These are phyloP conservation scores for Pongo pygmaeus DNA, from an alignment of 2,113 vertebrate species.

Conservation along the genomic window DNA sequence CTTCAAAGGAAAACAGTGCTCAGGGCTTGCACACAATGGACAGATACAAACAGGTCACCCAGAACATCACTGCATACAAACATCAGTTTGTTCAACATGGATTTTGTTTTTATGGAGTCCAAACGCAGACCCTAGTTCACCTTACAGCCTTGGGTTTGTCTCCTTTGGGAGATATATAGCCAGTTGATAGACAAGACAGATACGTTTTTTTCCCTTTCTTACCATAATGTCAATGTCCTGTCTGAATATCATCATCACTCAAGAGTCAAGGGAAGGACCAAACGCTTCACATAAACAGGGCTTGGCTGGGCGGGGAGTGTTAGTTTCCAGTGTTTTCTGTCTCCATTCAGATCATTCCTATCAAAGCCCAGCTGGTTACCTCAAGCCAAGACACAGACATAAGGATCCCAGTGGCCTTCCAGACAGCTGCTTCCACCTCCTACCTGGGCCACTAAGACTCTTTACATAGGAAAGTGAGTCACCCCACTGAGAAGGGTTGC, in stretches of 20 bases:
- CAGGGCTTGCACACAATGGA: conserved; percentile 59
- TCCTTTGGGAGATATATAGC: not conserved
- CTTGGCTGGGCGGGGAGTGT: conserved; percentile 82
- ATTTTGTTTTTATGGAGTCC: conserved; percentile 86
- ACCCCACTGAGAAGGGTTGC: conserved; percentile 31
- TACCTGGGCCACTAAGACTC: conserved; percentile 4
- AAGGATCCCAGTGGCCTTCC: not conserved
- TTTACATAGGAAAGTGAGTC: conserved; percentile 76
- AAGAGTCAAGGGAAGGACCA: conserved; percentile 70
- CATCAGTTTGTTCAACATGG: conserved; percentile 80
- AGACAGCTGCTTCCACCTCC: not conserved
- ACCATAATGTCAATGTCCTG: conserved; percentile 66
- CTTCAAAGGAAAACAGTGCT: conserved; percentile 68
- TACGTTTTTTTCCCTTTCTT: conserved; percentile 17
- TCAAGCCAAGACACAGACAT: conserved; percentile 74
- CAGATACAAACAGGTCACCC: conserved; percentile 74
- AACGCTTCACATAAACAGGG: conserved; percentile 44
- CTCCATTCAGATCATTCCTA: conserved; percentile 71
- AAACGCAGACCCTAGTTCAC: conserved; percentile 46
- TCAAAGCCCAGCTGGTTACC: conserved; percentile 77
- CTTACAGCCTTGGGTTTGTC: conserved; percentile 49
- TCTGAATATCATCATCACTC: conserved; percentile 69
- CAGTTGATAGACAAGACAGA: not conserved
- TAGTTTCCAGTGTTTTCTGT: conserved; percentile 72
- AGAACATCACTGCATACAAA: conserved; percentile 82